Evolutionary conservation across 2,113 vertebrate genomes (phyloP).

Genomic region (Ascaphus truei): DNA sequence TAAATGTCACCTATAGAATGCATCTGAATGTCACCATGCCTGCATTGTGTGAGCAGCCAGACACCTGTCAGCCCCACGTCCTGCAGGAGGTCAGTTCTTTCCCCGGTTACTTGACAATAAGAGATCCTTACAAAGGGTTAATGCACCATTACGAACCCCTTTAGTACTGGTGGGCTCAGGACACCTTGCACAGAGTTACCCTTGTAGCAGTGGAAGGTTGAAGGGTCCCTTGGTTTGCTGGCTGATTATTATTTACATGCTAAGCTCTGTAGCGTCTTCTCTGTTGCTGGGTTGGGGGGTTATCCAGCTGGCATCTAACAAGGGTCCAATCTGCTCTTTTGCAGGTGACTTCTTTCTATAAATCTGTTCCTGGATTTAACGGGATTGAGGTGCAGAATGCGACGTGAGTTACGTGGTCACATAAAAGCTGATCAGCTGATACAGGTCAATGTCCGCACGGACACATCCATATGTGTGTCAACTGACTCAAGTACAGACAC

Average conservation of each 20-base stretch:
- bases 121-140: too few species aligned
- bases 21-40: background rate
- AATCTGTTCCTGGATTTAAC: constrained; percentile 57
- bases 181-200: background rate
- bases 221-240: background rate
- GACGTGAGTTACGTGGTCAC: constrained; percentile 48
- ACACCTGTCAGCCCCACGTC: background rate
- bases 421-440: too few species aligned
- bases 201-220: background rate
- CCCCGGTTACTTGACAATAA: too few species aligned
- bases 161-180: too few species aligned
- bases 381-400: constrained; percentile 56
- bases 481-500: too few species aligned
- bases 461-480: too few species aligned
- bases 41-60: background rate
- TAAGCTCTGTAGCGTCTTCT: too few species aligned
- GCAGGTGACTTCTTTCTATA: constrained; percentile 59
- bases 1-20: constrained; percentile 10
- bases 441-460: too few species aligned
- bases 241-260: too few species aligned
- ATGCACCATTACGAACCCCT: too few species aligned
- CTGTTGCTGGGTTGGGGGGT: too few species aligned
- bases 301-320: too few species aligned
- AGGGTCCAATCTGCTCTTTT: background rate
- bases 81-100: constrained; percentile 16